Percentiles rank a stretch among this genome's conserved stretches.
These are phyloP conservation scores for Temnothorax rugatulus DNA, from an alignment of 2,888 invertebrate species.

Conservation along the genomic window DNA sequence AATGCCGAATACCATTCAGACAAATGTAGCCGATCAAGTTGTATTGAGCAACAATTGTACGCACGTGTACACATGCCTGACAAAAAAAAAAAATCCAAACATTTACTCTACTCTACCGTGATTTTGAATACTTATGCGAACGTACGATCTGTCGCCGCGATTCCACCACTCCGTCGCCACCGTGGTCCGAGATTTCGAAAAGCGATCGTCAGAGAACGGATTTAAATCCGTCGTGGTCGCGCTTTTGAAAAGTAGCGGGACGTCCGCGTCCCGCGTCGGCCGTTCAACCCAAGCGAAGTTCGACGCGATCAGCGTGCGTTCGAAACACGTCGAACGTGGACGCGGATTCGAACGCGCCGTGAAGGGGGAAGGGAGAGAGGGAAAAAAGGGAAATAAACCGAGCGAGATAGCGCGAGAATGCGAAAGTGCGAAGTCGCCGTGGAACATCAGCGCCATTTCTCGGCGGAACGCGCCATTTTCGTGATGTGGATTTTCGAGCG, in stretches of 20 bases:
- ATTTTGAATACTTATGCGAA: not conserved
- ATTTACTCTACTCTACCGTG: not conserved
- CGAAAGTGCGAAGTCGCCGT: slow-evolving; percentile 67
- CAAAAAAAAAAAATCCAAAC: not conserved
- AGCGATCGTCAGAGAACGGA: not conserved
- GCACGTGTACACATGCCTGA: not conserved
- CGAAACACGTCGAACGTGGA: not conserved
- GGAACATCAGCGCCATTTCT: slow-evolving; percentile 86
- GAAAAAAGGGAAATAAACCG: slow-evolving; percentile 70
- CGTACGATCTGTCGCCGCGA: not conserved
- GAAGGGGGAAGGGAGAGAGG: not conserved
- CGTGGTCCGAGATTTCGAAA: not conserved
- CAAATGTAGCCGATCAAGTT: not conserved
- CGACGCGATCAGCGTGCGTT: slow-evolving; percentile 60
- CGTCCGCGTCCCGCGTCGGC: not conserved
- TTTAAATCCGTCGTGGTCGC: not conserved
- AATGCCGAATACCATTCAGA: not conserved
- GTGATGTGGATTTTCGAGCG: slow-evolving; percentile 74
- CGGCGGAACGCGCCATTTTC: slow-evolving; percentile 85
- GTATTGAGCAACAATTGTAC: not conserved
- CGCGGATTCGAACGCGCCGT: slow-evolving; percentile 25
- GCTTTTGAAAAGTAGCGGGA: slow-evolving; percentile 36
- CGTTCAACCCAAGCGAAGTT: slow-evolving; percentile 31
- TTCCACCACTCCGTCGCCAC: not conserved
- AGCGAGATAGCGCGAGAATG: slow-evolving; percentile 75